These are phyloP conservation scores for Triplophysa siluroides DNA, from an alignment of 2,113 vertebrate species.

Conservation along the genomic window DNA sequence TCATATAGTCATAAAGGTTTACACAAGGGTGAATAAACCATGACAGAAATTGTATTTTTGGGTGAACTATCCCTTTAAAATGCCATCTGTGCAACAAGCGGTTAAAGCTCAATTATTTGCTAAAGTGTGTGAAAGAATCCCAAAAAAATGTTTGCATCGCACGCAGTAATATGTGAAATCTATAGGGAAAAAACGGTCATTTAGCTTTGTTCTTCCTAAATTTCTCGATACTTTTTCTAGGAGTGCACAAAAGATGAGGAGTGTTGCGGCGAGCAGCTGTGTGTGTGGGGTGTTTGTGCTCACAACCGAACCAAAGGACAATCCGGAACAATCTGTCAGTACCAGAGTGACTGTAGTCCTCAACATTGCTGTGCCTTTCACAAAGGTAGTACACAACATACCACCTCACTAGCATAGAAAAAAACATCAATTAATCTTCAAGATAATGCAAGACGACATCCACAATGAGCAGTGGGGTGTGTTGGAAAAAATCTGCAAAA, in stretches of 20 bases:
- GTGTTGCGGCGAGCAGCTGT: constrained; percentile 86
- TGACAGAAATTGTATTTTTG: too few relatives aligned
- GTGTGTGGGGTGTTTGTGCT: constrained; percentile 87
- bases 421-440: too few relatives aligned
- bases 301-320: constrained; percentile 71
- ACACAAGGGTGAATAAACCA: too few relatives aligned
- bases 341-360: constrained; percentile 82
- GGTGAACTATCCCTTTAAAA: too few relatives aligned
- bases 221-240: constrained; percentile 59
- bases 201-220: background rate
- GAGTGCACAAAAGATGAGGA: constrained; percentile 85
- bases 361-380: constrained; percentile 89
- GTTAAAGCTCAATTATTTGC: too few relatives aligned
- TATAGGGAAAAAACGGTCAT: too few relatives aligned
- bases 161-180: too few relatives aligned
- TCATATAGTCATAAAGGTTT: too few relatives aligned
- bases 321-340: constrained; percentile 91
- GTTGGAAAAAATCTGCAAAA: background rate
- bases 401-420: background rate
- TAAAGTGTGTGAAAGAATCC: too few relatives aligned
- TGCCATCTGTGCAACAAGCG: too few relatives aligned
- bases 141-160: background rate
- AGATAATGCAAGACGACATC: background rate
- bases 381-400: constrained; percentile 70
- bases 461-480: background rate